Conservation (phyloP, 2,797 vertebrate species). For the Esox masquinongy region DNA sequence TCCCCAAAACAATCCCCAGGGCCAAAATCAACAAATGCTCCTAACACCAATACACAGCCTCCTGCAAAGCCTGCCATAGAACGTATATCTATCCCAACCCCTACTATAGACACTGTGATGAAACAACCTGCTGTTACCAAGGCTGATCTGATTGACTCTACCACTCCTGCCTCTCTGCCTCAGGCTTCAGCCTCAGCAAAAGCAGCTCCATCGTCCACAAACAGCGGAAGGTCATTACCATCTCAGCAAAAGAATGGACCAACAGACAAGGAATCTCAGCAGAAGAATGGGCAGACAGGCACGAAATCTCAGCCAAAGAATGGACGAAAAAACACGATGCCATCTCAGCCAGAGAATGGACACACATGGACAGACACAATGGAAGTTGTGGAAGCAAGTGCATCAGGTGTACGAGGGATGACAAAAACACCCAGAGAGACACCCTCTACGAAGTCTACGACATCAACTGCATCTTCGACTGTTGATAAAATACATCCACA, state of each 20-base stretch:
- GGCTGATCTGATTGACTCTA: constrained; percentile 68
- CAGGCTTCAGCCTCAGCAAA: constrained; percentile 60
- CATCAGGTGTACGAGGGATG: constrained; percentile 30
- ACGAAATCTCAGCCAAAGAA: constrained; percentile 64
- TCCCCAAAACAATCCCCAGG: constrained; percentile 23
- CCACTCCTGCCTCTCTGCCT: constrained; percentile 59
- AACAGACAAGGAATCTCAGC: constrained; percentile 55
- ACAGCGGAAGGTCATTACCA: constrained; percentile 68
- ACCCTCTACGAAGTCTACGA: constrained; percentile 66
- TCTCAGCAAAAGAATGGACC: constrained; percentile 71
- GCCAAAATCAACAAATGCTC: constrained; percentile 30
- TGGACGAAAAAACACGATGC: constrained; percentile 51
- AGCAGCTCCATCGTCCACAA: constrained; percentile 54
- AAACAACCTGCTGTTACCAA: constrained; percentile 55
- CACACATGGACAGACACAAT: constrained; percentile 44
- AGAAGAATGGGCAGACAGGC: constrained; percentile 59
- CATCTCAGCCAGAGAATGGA: constrained; percentile 72
- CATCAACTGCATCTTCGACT: constrained; percentile 72
- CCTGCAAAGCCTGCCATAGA: constrained; percentile 41
- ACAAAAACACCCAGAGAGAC: constrained; percentile 28
- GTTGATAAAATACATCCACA: constrained; percentile 38
- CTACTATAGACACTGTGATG: constrained; percentile 63
- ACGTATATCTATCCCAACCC: constrained; percentile 45
- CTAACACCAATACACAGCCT: constrained; percentile 39
- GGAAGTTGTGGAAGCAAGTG: constrained; percentile 51